These are phyloP conservation scores for Ypsolopha scabrella DNA, from an alignment of 2,888 invertebrate species.

Conservation along the genomic window DNA sequence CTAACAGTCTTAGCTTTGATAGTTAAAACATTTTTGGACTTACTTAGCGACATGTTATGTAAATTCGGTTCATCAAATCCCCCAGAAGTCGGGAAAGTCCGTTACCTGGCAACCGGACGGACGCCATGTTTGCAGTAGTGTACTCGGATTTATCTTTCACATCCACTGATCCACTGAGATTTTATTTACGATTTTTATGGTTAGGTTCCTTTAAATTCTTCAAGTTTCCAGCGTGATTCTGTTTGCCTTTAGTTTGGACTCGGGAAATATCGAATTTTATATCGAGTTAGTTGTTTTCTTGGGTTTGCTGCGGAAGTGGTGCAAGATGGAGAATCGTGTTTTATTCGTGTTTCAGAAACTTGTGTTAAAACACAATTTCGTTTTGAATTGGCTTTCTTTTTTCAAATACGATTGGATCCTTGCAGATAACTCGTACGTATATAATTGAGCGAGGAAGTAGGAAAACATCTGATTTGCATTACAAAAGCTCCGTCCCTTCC, in stretches of 20 bases:
- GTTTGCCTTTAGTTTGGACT: constrained; percentile 20
- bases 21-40: too few relatives aligned
- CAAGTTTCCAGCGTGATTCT: constrained; percentile 8
- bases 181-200: constrained; percentile 36
- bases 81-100: neutral
- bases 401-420: too few relatives aligned
- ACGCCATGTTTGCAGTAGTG: constrained; percentile 26
- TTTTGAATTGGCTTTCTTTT: too few relatives aligned
- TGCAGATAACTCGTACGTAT: too few relatives aligned
- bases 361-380: neutral
- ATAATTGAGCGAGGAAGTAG: neutral
- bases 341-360: neutral
- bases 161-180: constrained; percentile 22
- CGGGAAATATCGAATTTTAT: constrained; percentile 37
- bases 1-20: too few relatives aligned
- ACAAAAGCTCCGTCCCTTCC: constrained; percentile 34
- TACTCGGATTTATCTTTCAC: constrained; percentile 43
- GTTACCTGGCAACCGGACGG: neutral
- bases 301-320: neutral
- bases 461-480: constrained; percentile 51
- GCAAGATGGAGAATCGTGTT: neutral
- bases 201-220: constrained; percentile 31
- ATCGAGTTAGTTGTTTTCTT: neutral
- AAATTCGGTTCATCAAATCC: too few relatives aligned
- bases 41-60: too few relatives aligned